Conservation (phyloP, 2,888 invertebrate genomes). For the Xestia rhomboidea region DNA sequence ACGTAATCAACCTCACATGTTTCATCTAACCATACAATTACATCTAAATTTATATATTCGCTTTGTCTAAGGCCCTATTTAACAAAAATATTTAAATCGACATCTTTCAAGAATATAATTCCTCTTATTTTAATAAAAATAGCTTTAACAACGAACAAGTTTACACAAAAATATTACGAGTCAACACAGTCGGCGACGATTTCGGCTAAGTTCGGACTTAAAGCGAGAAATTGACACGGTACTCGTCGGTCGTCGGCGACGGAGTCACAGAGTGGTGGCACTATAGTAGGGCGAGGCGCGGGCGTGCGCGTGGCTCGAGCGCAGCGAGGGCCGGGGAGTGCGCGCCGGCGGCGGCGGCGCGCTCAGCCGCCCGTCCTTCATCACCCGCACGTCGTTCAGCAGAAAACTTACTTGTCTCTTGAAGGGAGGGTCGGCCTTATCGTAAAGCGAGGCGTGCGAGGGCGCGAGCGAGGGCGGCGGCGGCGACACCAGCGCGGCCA, state of each 20-base stretch:
- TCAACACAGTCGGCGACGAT: constrained; percentile 86
- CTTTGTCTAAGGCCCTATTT: constrained; percentile 87
- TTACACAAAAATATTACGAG: constrained; percentile 89
- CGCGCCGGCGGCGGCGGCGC: constrained; percentile 81
- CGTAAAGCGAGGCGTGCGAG: constrained; percentile 91
- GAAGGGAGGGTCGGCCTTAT: constrained; percentile 92
- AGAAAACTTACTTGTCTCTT: constrained; percentile 96
- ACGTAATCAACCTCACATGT: constrained; percentile 85
- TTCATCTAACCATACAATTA: constrained; percentile 85
- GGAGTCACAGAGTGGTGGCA: constrained; percentile 86
- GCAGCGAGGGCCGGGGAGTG: constrained; percentile 73
- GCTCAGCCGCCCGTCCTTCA: constrained; percentile 92
- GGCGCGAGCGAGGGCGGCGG: constrained; percentile 89
- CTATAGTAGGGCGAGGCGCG: constrained; percentile 79
- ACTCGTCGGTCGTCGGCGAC: constrained; percentile 73
- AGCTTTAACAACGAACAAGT: constrained; percentile 90
- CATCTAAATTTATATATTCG: constrained; percentile 86
- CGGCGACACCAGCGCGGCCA: constrained; percentile 89
- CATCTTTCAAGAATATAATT: constrained; percentile 89
- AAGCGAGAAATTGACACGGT: constrained; percentile 89
- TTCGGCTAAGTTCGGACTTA: constrained; percentile 87
- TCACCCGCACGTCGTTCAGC: constrained; percentile 95
- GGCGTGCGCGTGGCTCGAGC: constrained; percentile 73
- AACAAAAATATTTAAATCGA: constrained; percentile 89
- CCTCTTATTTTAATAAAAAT: constrained; percentile 88